Conservation (phyloP, 2,797 vertebrate species). For the Dryobates pubescens region DNA sequence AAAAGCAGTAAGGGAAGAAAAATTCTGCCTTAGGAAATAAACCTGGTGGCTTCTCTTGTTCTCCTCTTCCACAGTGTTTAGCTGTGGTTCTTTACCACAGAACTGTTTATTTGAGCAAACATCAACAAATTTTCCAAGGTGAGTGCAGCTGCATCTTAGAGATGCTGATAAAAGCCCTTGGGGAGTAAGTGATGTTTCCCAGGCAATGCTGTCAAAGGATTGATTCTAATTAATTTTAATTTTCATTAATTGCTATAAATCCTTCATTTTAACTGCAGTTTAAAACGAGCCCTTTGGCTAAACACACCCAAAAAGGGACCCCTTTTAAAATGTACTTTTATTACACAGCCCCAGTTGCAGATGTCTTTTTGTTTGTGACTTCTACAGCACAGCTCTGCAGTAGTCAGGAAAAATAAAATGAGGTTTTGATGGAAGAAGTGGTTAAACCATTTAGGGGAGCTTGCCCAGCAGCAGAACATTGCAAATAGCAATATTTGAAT, state of each 20-base stretch:
- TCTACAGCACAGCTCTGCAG: neutral
- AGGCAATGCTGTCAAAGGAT: neutral
- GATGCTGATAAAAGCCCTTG: neutral
- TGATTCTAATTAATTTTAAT: neutral
- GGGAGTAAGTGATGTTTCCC: neutral
- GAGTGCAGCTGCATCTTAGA: neutral
- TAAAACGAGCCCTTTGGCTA: neutral
- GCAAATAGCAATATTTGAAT: constrained; percentile 3
- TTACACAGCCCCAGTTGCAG: neutral
- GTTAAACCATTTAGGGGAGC: neutral
- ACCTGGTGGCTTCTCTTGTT: neutral
- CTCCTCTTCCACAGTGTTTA: neutral
- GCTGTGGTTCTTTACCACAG: neutral
- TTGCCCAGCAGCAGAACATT: neutral
- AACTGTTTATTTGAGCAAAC: neutral
- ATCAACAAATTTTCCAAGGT: neutral
- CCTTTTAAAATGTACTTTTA: neutral
- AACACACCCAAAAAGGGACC: neutral
- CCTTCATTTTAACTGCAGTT: neutral
- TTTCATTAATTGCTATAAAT: neutral
- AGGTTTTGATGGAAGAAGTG: neutral
- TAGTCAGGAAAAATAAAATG: neutral
- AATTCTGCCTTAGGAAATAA: neutral
- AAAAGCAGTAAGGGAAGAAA: neutral
- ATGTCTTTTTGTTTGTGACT: neutral